Percentiles rank a stretch among this genome's conserved stretches.
phyloP scores from a whole-genome alignment of 2,888 invertebrate species.

The Lamellibrachia satsuma region DNA sequence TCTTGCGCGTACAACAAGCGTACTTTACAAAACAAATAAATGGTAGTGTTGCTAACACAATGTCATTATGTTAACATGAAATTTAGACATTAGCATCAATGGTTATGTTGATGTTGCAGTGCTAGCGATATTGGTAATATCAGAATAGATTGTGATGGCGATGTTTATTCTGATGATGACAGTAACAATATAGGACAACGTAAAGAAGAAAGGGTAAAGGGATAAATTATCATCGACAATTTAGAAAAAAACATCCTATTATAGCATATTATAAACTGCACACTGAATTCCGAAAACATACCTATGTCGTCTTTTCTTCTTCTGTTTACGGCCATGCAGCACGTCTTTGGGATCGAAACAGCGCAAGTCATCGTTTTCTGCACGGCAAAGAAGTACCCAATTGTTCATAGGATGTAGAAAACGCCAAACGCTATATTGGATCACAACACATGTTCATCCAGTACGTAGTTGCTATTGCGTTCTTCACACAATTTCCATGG shows the following conservation, averaged over 20 bases:
- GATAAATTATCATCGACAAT: no score
- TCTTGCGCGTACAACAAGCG: no score
- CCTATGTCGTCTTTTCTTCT: slow-evolving; percentile 65
- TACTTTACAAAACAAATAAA: no score
- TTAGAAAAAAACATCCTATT: no score
- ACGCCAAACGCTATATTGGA: not conserved
- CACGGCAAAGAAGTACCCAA: not conserved
- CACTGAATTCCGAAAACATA: slow-evolving; percentile 31
- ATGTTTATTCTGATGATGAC: not conserved
- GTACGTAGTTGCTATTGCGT: not conserved
- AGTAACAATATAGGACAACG: not conserved
- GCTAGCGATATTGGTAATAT: not conserved
- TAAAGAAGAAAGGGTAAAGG: not conserved
- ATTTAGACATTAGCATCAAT: no score
- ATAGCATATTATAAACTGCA: not conserved
- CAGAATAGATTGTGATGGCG: not conserved
- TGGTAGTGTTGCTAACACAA: no score
- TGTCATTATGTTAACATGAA: not conserved
- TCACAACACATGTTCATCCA: not conserved
- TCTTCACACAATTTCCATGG: not conserved
- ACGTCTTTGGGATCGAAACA: not conserved
- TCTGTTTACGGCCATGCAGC: not conserved
- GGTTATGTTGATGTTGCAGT: not conserved
- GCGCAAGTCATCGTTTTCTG: not conserved
- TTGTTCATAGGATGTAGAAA: not conserved